Percentiles rank a stretch among this genome's conserved stretches.
Conservation (phyloP, 2,888 invertebrate species). For the Linyphia triangularis region DNA sequence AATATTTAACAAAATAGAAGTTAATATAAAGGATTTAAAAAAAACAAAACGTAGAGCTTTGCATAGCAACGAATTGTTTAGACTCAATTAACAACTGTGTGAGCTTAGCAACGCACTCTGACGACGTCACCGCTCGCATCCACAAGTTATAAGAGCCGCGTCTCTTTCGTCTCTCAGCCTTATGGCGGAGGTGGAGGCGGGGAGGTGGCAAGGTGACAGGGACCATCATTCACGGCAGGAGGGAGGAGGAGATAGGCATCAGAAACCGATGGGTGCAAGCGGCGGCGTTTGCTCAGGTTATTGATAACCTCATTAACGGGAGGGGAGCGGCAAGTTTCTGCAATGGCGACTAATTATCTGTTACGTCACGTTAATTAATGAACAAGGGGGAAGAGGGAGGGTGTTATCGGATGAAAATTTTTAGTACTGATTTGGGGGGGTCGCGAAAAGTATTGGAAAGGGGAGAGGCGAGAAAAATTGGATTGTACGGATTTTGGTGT, state of each 20-base stretch:
- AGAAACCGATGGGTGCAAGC: slow-evolving; percentile 69
- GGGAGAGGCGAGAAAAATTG: neutral
- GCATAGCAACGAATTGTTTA: too few species aligned
- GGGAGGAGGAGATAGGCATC: slow-evolving; percentile 65
- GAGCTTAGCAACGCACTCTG: too few species aligned
- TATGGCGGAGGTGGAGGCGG: neutral
- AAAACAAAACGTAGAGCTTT: too few species aligned
- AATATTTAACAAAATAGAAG: too few species aligned
- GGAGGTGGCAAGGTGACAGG: slow-evolving; percentile 46
- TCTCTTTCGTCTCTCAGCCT: too few species aligned
- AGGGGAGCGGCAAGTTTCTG: slow-evolving; percentile 63
- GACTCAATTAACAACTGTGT: too few species aligned
- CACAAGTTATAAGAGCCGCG: too few species aligned
- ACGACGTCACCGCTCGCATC: too few species aligned
- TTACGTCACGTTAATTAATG: slow-evolving; percentile 75
- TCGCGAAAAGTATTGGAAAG: neutral
- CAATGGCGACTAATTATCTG: slow-evolving; percentile 72
- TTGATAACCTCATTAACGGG: slow-evolving; percentile 75
- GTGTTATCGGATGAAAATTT: slow-evolving; percentile 22
- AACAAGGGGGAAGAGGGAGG: slow-evolving; percentile 46
- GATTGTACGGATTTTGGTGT: neutral
- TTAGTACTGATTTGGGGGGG: slow-evolving; percentile 26
- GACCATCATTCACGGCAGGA: slow-evolving; percentile 58
- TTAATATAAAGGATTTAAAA: too few species aligned
- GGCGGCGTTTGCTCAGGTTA: slow-evolving; percentile 47